Percentiles rank a stretch among this genome's conserved stretches.
These are phyloP conservation scores for Cantharis flavilabris DNA, from an alignment of 2,888 invertebrate genomes.

Conservation along the genomic window DNA sequence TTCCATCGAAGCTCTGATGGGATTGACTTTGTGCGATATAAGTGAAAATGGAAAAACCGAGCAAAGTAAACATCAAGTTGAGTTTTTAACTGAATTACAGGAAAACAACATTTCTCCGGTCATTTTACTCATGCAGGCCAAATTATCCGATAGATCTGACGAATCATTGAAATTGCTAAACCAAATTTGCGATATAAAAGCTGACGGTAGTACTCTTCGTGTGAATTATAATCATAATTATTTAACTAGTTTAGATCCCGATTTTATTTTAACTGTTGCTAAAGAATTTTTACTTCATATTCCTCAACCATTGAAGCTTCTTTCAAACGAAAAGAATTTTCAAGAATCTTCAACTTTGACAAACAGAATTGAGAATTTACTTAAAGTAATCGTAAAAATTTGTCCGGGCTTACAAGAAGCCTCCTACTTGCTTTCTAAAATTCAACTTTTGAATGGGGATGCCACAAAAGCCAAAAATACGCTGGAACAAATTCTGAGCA, in stretches of 20 bases:
- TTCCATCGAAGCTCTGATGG: conserved; percentile 77
- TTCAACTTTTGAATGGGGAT: conserved; percentile 82
- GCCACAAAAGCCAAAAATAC: conserved; percentile 70
- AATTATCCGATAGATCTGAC: conserved; percentile 61
- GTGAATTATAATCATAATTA: conserved; percentile 77
- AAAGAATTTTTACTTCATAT: conserved; percentile 76
- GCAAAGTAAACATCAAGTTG: conserved; percentile 82
- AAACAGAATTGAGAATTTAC: conserved; percentile 65
- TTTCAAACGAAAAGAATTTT: conserved; percentile 30
- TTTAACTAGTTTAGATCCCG: conserved; percentile 78
- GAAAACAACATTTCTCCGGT: conserved; percentile 70
- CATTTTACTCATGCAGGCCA: conserved; percentile 71
- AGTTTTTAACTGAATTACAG: conserved; percentile 81
- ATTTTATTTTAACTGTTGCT: conserved; percentile 80
- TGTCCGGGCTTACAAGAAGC: conserved; percentile 80
- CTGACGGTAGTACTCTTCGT: conserved; percentile 56
- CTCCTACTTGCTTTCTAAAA: conserved; percentile 73
- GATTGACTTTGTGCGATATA: conserved; percentile 83
- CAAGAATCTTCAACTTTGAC: conserved; percentile 52
- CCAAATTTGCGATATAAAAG: conserved; percentile 64
- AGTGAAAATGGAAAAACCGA: conserved; percentile 72
- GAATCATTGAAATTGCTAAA: conserved; percentile 65
- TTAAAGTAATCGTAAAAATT: conserved; percentile 74
- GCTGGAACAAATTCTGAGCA: conserved; percentile 73
- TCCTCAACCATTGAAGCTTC: conserved; percentile 56